Conservation (phyloP, 2,888 invertebrate species). For the Rotaria socialis region DNA sequence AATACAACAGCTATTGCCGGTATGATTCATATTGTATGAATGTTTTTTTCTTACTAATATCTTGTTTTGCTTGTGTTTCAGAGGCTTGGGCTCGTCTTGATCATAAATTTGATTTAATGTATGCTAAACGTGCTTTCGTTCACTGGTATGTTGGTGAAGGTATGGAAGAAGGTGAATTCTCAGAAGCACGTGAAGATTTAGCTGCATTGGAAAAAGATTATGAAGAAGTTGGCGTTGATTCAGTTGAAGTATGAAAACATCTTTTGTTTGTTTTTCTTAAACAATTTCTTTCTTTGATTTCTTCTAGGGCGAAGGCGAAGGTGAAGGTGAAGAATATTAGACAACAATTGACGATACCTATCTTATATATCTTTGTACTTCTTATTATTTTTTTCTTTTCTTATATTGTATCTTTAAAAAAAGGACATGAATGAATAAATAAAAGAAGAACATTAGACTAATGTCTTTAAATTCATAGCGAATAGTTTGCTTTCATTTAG, state of each 20-base stretch:
- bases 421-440: neutral
- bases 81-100: slow-evolving; percentile 58
- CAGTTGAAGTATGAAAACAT: slow-evolving; percentile 43
- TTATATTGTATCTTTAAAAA: neutral
- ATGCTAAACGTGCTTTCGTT: slow-evolving; percentile 52
- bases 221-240: slow-evolving; percentile 59
- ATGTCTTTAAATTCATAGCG: neutral
- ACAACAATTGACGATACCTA: neutral
- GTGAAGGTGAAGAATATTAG: slow-evolving; percentile 18
- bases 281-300: neutral
- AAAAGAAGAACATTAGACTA: neutral
- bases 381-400: neutral
- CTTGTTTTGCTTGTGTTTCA: slow-evolving; percentile 63
- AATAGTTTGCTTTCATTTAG: neutral
- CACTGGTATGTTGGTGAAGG: slow-evolving; percentile 61
- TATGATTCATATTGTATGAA: slow-evolving; percentile 53
- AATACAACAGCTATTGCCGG: slow-evolving; percentile 61
- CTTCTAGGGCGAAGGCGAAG: neutral
- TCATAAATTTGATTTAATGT: slow-evolving; percentile 54
- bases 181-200: slow-evolving; percentile 79
- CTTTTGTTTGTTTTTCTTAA: neutral
- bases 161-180: slow-evolving; percentile 73
- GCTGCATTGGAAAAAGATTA: slow-evolving; percentile 60
- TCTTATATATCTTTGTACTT: neutral
- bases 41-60: slow-evolving; percentile 54